Evolutionary conservation across 2,113 vertebrate genomes (phyloP), one percentile per base, ranked within the genome.

Genomic region (Microcebus griseorufus): DNA sequence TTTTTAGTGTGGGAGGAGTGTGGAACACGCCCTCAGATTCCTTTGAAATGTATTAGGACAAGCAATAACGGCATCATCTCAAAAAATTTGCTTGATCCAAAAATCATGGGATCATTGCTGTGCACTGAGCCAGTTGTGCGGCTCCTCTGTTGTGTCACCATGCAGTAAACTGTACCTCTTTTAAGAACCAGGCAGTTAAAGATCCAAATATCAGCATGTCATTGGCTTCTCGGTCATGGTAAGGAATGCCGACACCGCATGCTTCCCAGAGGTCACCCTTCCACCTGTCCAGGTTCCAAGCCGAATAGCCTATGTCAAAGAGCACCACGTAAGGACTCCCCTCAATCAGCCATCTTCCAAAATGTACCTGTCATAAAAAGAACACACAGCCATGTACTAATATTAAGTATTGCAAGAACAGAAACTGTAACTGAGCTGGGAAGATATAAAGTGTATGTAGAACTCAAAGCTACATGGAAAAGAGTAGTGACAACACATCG

Each of bases 231-330:
- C 98, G 97, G 98, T 99, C 99, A 0, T 99, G 97, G 97, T 97
- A 99, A 6, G 99, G 99, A 80, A 99, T 99, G 25, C 99, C 99
- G 5, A 99, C 99, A 16, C 95, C 97, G 93, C 99, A 99, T 4
- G 97, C 98, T 37, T 99, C 98, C 99, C 99, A 99, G 97, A 99
- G 98, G 98, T 99, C 99, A 2, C 99, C 99, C 98, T 99, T 99
- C 99, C 99, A 99, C 29, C 96, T 98, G 98, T 99, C 99, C 98
- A 99, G 97, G 88, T 99, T 99, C 99, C 99, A 99, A 37, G 99
- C 99, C 0, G 99, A 99, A 3, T 99, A 99, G 94, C 98, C 98
- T 16, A 99, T 99, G 97, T 99, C 99, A 10, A 99, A 99, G 64
- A 99, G 98, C 92, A 99, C 98, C 85, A 99, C 99, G 0, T 99